Conservation (phyloP, 2,113 vertebrate species). For the Mustelus asterias region DNA sequence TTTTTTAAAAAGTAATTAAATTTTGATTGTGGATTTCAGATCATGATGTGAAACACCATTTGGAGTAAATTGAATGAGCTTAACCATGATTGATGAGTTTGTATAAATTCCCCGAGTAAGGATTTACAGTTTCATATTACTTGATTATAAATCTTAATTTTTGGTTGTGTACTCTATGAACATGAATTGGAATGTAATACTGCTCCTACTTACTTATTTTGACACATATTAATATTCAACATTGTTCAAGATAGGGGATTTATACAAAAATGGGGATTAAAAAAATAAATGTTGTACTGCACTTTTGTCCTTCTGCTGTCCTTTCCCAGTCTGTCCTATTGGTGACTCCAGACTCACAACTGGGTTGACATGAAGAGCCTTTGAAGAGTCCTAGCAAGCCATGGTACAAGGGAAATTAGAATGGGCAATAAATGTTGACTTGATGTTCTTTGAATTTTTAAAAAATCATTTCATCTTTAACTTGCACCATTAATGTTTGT, state of each 20-base stretch:
- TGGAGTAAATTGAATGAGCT: neutral
- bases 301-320: neutral
- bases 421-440: neutral
- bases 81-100: neutral
- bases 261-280: no score
- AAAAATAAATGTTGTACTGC: no score
- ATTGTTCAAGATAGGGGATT: neutral
- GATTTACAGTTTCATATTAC: constrained; percentile 3
- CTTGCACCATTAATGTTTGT: neutral
- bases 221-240: neutral
- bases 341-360: no score
- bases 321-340: neutral
- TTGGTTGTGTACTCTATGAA: neutral
- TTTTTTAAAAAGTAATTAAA: neutral
- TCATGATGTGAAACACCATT: neutral
- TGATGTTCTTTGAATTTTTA: neutral
- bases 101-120: neutral
- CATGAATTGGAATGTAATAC: neutral
- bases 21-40: neutral
- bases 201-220: neutral
- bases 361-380: neutral
- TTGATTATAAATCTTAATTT: neutral
- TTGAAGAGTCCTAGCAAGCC: neutral
- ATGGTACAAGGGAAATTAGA: neutral
- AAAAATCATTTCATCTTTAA: neutral